A percentile compares a stretch with the other conserved stretches of the same genome.
These are phyloP conservation scores for Alitta virens DNA, from an alignment of 2,888 invertebrate species.

Conservation along the genomic window DNA sequence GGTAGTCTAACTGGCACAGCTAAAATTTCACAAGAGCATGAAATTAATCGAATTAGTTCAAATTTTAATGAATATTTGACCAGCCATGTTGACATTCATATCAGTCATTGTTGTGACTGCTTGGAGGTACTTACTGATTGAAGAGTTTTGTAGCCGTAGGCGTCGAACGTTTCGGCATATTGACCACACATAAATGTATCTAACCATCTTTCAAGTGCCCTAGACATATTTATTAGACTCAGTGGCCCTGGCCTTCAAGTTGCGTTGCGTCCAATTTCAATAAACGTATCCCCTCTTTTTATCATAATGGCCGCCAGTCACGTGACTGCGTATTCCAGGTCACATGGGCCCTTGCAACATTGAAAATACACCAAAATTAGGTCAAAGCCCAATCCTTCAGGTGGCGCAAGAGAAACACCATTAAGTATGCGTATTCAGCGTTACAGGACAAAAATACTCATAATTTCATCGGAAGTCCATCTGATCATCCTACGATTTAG, in stretches of 20 bases:
- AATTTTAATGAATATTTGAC: slow-evolving; percentile 15
- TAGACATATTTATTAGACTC: slow-evolving; percentile 35
- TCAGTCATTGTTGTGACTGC: slow-evolving; percentile 4
- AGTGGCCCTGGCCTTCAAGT: slow-evolving; percentile 1
- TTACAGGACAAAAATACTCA: too few species aligned
- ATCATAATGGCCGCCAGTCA: slow-evolving; percentile 51
- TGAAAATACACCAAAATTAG: slow-evolving; percentile 2
- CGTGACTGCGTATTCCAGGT: slow-evolving; percentile 35
- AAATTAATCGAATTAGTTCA: slow-evolving; percentile 13
- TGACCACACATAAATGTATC: slow-evolving; percentile 51
- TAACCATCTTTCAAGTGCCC: slow-evolving; percentile 48
- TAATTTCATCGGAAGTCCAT: too few species aligned
- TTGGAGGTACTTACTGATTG: slow-evolving; percentile 49
- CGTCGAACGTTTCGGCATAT: slow-evolving; percentile 46
- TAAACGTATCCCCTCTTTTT: slow-evolving; percentile 36
- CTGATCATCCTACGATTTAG: too few species aligned
- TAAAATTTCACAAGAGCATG: slow-evolving; percentile 27
- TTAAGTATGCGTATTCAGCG: too few species aligned
- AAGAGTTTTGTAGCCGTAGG: slow-evolving; percentile 48
- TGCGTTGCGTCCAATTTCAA: slow-evolving; percentile 11
- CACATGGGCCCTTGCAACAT: slow-evolving; percentile 11
- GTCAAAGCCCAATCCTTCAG: too few species aligned
- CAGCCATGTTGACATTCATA: slow-evolving; percentile 30
- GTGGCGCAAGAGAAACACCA: too few species aligned
- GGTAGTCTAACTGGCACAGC: slow-evolving; percentile 46